Percentiles rank a stretch among this genome's conserved stretches.
phyloP scores from a whole-genome alignment of 2,888 invertebrate genomes.

The Oligia latruncula region DNA sequence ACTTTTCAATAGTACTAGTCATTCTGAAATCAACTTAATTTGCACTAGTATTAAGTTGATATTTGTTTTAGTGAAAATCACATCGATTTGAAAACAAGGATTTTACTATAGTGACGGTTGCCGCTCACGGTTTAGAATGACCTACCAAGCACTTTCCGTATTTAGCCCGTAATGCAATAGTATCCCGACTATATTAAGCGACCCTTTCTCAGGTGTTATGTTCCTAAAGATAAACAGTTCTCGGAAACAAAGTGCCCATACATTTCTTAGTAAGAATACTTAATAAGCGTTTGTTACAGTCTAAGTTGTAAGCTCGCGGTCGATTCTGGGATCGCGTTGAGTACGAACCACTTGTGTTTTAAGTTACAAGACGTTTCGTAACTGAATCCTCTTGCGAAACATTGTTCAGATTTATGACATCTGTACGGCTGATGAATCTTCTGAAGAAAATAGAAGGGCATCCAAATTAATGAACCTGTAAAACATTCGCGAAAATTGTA shows the following conservation, averaged over 20 bases:
- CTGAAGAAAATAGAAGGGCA: neutral
- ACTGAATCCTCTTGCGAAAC: constrained; percentile 36
- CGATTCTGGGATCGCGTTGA: constrained; percentile 54
- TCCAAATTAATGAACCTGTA: neutral
- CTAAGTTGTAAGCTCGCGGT: constrained; percentile 45
- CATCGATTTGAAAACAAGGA: neutral
- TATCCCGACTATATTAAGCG: constrained; percentile 54
- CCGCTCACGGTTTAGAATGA: constrained; percentile 43
- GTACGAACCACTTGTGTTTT: constrained; percentile 56
- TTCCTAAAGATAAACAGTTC: constrained; percentile 82
- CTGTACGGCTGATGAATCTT: neutral
- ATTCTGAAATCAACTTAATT: neutral
- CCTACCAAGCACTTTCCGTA: constrained; percentile 43
- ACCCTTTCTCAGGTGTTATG: constrained; percentile 76
- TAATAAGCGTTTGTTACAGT: constrained; percentile 73
- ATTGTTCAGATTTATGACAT: constrained; percentile 28
- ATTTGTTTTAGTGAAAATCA: neutral
- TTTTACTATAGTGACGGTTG: neutral
- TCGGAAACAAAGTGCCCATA: constrained; percentile 57
- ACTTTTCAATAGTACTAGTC: neutral
- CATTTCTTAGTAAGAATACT: constrained; percentile 69
- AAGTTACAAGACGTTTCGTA: constrained; percentile 45
- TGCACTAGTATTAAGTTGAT: neutral
- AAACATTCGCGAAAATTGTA: neutral
- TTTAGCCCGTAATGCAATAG: constrained; percentile 47